A percentile compares a stretch with the other conserved stretches of the same genome.
Evolutionary conservation across 1,140 invertebrate species (phyloP).

Genomic region (Eumeta japonica): DNA sequence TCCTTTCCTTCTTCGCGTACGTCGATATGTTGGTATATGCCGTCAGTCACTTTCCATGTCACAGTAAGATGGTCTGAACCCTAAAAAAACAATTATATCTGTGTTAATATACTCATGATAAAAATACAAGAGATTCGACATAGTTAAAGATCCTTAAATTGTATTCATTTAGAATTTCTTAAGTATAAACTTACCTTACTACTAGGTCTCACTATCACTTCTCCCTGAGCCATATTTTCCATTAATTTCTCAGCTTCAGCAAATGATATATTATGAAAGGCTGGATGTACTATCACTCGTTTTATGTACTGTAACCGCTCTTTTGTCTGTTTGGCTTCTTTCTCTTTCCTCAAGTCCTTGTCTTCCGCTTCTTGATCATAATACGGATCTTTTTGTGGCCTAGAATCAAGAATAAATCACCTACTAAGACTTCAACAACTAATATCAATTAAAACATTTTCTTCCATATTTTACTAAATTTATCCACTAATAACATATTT

Average conservation of each 20-base stretch:
- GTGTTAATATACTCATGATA: too few relatives aligned
- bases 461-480: too few relatives aligned
- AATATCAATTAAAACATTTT: constrained; percentile 1
- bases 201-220: constrained; percentile 93
- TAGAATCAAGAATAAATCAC: constrained; percentile 32
- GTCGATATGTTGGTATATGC: constrained; percentile 94
- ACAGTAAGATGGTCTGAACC: constrained; percentile 94
- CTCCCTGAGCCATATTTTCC: constrained; percentile 91
- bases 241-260: constrained; percentile 90
- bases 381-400: constrained; percentile 83
- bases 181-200: constrained; percentile 81
- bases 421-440: constrained; percentile 5
- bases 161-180: too few relatives aligned
- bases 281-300: constrained; percentile 95
- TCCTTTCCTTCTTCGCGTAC: constrained; percentile 95
- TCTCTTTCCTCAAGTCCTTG: constrained; percentile 74
- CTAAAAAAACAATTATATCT: constrained; percentile 35
- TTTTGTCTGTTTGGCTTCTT: constrained; percentile 79
- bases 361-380: constrained; percentile 90
- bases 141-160: too few relatives aligned
- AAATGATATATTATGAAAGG: constrained; percentile 96
- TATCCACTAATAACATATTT: too few relatives aligned
- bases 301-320: constrained; percentile 84
- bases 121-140: too few relatives aligned
- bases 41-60: constrained; percentile 96